Conservation (phyloP, 2,888 invertebrate genomes). For the Leptinotarsa tumamoca region DNA sequence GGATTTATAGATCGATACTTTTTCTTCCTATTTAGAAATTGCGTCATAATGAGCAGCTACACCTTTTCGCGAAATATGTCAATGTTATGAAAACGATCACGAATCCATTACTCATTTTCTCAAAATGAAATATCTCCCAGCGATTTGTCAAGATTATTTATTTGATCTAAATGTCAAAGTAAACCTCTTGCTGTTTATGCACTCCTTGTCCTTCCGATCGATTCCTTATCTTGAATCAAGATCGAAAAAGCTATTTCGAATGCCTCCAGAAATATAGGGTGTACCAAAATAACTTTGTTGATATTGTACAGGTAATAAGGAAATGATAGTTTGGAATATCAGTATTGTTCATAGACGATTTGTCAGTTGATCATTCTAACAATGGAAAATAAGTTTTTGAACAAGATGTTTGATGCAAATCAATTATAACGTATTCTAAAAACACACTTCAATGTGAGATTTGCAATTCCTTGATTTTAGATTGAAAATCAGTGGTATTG, state of each 20-base stretch:
- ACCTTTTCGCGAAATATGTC: constrained; percentile 23
- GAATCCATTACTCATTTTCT: constrained; percentile 14
- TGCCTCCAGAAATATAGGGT: neutral
- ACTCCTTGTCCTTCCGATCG: constrained; percentile 12
- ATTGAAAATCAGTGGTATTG: too few relatives aligned
- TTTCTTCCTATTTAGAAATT: constrained; percentile 7
- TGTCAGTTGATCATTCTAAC: too few relatives aligned
- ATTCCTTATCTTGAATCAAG: neutral
- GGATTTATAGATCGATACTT: neutral
- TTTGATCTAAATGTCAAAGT: constrained; percentile 7
- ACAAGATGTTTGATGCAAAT: too few relatives aligned
- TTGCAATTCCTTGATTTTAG: too few relatives aligned
- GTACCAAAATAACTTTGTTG: neutral
- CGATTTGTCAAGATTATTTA: constrained; percentile 17
- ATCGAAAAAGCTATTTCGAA: constrained; percentile 2
- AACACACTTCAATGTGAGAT: too few relatives aligned
- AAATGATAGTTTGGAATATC: too few relatives aligned
- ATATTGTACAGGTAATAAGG: too few relatives aligned
- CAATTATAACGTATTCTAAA: too few relatives aligned
- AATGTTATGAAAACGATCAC: constrained; percentile 17
- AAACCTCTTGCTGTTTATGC: constrained; percentile 14
- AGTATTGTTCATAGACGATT: too few relatives aligned
- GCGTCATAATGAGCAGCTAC: constrained; percentile 11
- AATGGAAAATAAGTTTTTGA: too few relatives aligned
- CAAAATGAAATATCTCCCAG: constrained; percentile 15